Percentiles rank a stretch among this genome's conserved stretches.
These are phyloP conservation scores for Siphamia tubifer DNA, from an alignment of 2,113 vertebrate genomes.

Conservation along the genomic window DNA sequence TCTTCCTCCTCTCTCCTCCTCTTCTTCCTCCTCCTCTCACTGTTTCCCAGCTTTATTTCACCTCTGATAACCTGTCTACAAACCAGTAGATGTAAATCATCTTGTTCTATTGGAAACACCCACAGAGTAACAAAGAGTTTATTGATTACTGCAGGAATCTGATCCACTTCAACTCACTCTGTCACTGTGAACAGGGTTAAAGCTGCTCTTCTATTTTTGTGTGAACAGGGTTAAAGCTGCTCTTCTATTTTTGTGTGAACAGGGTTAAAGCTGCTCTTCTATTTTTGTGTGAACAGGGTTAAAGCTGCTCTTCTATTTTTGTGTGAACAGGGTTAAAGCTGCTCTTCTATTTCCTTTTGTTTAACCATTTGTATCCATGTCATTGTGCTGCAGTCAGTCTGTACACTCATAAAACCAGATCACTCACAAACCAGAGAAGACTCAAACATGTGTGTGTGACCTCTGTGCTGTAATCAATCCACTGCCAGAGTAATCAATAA, in stretches of 20 bases:
- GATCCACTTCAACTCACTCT: conserved; percentile 25
- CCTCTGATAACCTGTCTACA: too few relatives aligned
- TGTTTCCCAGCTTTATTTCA: too few relatives aligned
- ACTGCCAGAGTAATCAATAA: conserved; percentile 43
- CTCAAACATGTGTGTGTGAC: conserved; percentile 25
- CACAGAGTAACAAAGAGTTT: conserved; percentile 55
- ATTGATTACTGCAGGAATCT: conserved; percentile 63
- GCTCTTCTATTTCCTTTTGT: not conserved
- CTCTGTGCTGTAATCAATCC: conserved; percentile 31
- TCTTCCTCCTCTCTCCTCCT: too few relatives aligned
- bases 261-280: too few relatives aligned
- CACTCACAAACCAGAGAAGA: not conserved
- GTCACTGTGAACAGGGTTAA: conserved; percentile 20
- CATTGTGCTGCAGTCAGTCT: not conserved
- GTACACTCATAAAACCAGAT: not conserved
- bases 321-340: too few relatives aligned
- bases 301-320: too few relatives aligned
- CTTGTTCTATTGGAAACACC: conserved; percentile 46
- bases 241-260: too few relatives aligned
- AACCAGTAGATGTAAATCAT: conserved; percentile 60
- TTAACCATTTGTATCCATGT: not conserved
- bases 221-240: conserved; percentile 17
- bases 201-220: too few relatives aligned
- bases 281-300: too few relatives aligned
- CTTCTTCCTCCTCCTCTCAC: too few relatives aligned